Percentiles rank a stretch among this genome's conserved stretches.
Conservation (phyloP, 2,797 vertebrate genomes). For the Chromis chromis region DNA sequence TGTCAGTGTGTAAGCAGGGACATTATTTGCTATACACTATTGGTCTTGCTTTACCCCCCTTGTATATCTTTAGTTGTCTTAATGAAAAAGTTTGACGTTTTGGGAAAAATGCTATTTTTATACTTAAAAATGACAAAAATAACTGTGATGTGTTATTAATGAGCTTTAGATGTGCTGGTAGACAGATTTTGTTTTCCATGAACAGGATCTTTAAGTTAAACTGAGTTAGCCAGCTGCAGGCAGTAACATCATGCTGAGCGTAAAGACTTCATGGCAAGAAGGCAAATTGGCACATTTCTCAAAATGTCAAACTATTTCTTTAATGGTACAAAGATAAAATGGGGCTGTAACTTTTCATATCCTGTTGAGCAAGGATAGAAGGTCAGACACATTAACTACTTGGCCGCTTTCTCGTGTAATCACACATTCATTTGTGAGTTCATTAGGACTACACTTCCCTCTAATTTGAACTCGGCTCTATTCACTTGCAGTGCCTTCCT, state of each 20-base stretch:
- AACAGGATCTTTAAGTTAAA: neutral
- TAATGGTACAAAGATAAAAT: neutral
- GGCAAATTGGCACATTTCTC: neutral
- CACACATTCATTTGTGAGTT: conserved; percentile 26
- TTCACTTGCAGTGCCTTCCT: neutral
- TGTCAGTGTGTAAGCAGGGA: neutral
- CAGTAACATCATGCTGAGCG: neutral
- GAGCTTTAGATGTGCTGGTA: neutral
- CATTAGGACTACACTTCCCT: conserved; percentile 33
- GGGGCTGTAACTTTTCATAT: conserved; percentile 1
- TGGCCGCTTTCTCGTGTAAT: conserved; percentile 15
- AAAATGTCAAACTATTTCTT: neutral
- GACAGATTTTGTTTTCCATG: neutral
- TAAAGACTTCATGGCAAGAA: neutral
- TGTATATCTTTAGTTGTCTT: neutral
- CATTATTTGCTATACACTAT: neutral
- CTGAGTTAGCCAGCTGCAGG: neutral
- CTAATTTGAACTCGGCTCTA: conserved; percentile 6
- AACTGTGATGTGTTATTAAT: neutral
- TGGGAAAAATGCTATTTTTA: neutral
- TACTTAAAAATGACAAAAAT: too few species aligned
- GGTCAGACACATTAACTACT: conserved; percentile 3
- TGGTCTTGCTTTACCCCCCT: neutral
- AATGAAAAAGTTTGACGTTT: neutral
- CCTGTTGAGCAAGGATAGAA: neutral